A percentile compares a stretch with the other conserved stretches of the same genome.
Evolutionary conservation across 1,140 invertebrate species (phyloP).

Genomic region (Pogonognathellus flavescens): DNA sequence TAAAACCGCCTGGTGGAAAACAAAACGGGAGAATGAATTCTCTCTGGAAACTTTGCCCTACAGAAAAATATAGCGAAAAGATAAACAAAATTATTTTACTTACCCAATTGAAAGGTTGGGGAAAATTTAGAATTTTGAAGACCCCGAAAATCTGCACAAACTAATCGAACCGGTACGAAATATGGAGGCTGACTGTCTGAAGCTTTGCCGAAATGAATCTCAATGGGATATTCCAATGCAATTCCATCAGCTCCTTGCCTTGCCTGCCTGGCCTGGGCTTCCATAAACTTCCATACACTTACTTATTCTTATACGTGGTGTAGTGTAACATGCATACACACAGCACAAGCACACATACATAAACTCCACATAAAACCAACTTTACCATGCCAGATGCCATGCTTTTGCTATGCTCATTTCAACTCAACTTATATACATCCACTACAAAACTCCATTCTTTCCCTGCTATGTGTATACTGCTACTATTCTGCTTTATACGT

Average conservation of each 20-base stretch:
- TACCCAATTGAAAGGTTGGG: slow-evolving; percentile 63
- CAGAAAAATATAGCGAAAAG: background rate
- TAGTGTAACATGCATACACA: too few species aligned
- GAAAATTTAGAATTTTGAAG: slow-evolving; percentile 67
- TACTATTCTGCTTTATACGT: too few species aligned
- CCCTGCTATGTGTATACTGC: too few species aligned
- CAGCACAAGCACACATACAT: too few species aligned
- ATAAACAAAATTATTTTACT: slow-evolving; percentile 17
- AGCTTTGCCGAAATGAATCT: slow-evolving; percentile 51
- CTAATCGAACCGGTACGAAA: slow-evolving; percentile 65
- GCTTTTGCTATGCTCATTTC: too few species aligned
- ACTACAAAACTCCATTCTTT: too few species aligned
- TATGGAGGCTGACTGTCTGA: slow-evolving; percentile 66
- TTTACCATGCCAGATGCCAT: too few species aligned
- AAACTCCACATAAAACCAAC: too few species aligned
- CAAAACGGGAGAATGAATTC: background rate
- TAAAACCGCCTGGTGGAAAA: slow-evolving; percentile 10
- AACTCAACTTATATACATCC: too few species aligned
- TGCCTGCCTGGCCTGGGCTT: slow-evolving; percentile 7
- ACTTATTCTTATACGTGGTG: too few species aligned
- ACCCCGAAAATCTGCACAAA: slow-evolving; percentile 61
- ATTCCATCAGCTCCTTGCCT: slow-evolving; percentile 19
- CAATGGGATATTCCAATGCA: slow-evolving; percentile 25
- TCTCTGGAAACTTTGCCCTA: background rate
- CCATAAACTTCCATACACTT: slow-evolving; percentile 3